phyloP scores from a whole-genome alignment of 2,113 vertebrate species.

The Sander vitreus region DNA sequence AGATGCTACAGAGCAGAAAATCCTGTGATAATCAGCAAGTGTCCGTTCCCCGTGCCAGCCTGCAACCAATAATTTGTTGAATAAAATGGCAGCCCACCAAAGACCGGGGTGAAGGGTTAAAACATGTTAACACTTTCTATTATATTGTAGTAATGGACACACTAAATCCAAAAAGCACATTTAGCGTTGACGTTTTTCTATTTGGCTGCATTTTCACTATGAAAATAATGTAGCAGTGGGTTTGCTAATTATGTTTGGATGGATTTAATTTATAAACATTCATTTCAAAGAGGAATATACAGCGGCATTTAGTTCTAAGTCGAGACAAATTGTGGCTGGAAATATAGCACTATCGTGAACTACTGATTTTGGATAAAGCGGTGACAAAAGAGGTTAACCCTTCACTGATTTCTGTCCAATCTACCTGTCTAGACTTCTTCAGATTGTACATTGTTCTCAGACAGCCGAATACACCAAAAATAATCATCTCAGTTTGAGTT shows the following conservation, averaged over 20 bases:
- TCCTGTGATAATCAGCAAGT: background rate
- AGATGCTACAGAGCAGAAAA: constrained; percentile 6
- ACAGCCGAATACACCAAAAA: constrained; percentile 48
- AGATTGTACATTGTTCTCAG: constrained; percentile 25
- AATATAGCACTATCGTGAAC: background rate
- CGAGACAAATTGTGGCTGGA: background rate
- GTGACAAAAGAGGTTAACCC: constrained; percentile 37
- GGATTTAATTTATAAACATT: background rate
- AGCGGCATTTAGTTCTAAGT: background rate
- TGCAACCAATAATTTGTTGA: constrained; percentile 14
- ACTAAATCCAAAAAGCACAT: constrained; percentile 5
- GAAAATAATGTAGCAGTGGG: background rate
- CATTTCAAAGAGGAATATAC: background rate
- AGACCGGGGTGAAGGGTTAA: constrained; percentile 19
- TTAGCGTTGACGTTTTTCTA: background rate
- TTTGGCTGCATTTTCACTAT: background rate
- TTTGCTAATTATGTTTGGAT: background rate
- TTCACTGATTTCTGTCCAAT: constrained; percentile 30
- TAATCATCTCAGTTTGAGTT: constrained; percentile 49
- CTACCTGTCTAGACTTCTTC: constrained; percentile 35
- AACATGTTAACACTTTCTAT: background rate
- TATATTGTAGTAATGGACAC: background rate
- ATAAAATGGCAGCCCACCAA: constrained; percentile 49
- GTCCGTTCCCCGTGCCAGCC: background rate
- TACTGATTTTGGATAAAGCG: constrained; percentile 23